Conservation (phyloP, 30 jellyfish, hydroid and myxozoan genomes). For the Turritopsis dohrnii region DNA sequence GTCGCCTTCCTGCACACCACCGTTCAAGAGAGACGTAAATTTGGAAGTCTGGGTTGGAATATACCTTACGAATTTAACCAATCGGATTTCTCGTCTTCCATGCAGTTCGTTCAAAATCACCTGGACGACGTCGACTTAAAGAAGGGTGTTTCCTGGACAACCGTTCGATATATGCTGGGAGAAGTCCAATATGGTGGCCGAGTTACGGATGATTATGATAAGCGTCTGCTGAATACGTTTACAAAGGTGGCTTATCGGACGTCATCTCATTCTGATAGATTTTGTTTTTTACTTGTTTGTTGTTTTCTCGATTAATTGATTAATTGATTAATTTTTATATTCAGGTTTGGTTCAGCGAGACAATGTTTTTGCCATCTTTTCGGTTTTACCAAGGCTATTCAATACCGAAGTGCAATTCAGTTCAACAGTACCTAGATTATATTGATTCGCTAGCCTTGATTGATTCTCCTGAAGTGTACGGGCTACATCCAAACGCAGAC, state of each 20-base stretch:
- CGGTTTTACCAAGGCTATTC: slow-evolving; percentile 74
- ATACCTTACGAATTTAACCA: slow-evolving; percentile 83
- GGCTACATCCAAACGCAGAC: slow-evolving; percentile 82
- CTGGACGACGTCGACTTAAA: slow-evolving; percentile 72
- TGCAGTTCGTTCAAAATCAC: slow-evolving; percentile 80
- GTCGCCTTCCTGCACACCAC: slow-evolving; percentile 80
- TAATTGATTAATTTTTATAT: neutral
- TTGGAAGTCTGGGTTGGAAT: slow-evolving; percentile 93
- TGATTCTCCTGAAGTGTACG: slow-evolving; percentile 89
- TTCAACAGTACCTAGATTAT: slow-evolving; percentile 44
- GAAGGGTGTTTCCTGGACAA: slow-evolving; percentile 91
- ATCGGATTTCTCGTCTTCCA: slow-evolving; percentile 78
- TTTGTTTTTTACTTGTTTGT: too few species aligned
- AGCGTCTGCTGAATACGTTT: slow-evolving; percentile 65
- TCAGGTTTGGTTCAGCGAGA: slow-evolving; percentile 70
- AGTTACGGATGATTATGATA: slow-evolving; percentile 78
- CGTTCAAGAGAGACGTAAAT: slow-evolving; percentile 83
- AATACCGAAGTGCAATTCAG: slow-evolving; percentile 59
- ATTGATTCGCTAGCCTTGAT: slow-evolving; percentile 66
- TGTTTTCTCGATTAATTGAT: too few species aligned
- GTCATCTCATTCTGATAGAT: too few species aligned
- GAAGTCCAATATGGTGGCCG: slow-evolving; percentile 92
- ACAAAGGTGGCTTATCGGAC: slow-evolving; percentile 1
- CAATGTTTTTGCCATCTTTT: slow-evolving; percentile 54
- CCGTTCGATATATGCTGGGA: slow-evolving; percentile 85